A percentile compares a stretch with the other conserved stretches of the same genome.
phyloP scores from a whole-genome alignment of 2,888 invertebrate species.

The Tinea pellionella region DNA sequence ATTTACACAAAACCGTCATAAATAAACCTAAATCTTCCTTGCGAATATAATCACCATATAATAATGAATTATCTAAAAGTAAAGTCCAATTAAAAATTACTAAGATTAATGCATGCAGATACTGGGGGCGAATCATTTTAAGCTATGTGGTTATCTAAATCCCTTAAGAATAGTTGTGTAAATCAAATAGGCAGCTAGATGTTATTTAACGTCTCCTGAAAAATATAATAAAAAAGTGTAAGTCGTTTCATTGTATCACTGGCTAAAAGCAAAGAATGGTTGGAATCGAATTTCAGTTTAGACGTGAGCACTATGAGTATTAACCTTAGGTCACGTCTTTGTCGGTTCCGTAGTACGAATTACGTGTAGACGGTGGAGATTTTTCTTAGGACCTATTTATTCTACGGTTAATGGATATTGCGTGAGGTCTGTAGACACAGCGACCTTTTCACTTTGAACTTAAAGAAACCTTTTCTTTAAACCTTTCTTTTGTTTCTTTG shows the following conservation, averaged over 20 bases:
- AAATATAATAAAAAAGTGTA: neutral
- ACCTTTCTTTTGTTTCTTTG: too few species aligned
- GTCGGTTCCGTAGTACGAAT: neutral
- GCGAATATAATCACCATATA: too few species aligned
- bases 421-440: neutral
- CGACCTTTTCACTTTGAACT: neutral
- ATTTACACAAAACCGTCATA: too few species aligned
- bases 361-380: conserved; percentile 10
- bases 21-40: too few species aligned
- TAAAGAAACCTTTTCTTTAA: too few species aligned
- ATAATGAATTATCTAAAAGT: too few species aligned
- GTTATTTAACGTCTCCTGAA: neutral
- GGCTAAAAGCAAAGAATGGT: conserved; percentile 4
- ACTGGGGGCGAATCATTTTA: too few species aligned
- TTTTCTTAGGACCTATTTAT: conserved; percentile 9
- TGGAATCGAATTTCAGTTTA: conserved; percentile 1
- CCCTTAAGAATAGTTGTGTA: too few species aligned
- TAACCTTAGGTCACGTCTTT: conserved; percentile 10
- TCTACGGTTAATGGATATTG: conserved; percentile 8
- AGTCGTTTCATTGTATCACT: neutral
- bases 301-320: conserved; percentile 10
- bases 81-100: too few species aligned
- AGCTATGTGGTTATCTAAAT: too few species aligned
- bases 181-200: neutral
- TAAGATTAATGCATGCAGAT: too few species aligned